A percentile compares a stretch with the other conserved stretches of the same genome.
Evolutionary conservation across 2,888 invertebrate species (phyloP).

Genomic region (Papilio gigon): DNA sequence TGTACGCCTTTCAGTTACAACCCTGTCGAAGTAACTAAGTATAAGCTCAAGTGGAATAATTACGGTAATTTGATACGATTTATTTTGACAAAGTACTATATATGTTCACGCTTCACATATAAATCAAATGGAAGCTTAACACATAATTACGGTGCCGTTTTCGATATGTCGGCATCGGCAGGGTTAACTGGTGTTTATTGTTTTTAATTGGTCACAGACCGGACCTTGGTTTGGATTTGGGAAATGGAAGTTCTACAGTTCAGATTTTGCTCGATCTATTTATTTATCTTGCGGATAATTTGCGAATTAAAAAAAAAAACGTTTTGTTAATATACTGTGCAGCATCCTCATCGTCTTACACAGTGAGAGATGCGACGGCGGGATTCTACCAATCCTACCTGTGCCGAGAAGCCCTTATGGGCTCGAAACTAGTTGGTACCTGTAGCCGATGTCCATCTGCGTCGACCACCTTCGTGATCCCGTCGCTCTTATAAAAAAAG

Average conservation of each 20-base stretch:
- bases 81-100: constrained; percentile 46
- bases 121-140: constrained; percentile 47
- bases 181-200: constrained; percentile 51
- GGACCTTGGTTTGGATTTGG: constrained; percentile 35
- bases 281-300: constrained; percentile 10
- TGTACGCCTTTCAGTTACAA: constrained; percentile 44
- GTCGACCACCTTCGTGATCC: too few species aligned
- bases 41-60: constrained; percentile 29
- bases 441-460: too few species aligned
- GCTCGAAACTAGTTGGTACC: too few species aligned
- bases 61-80: constrained; percentile 28
- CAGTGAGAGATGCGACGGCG: too few species aligned
- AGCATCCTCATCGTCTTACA: too few species aligned
- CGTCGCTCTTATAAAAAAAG: too few species aligned
- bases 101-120: constrained; percentile 45
- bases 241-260: constrained; percentile 43
- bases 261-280: constrained; percentile 24
- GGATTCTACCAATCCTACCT: too few species aligned
- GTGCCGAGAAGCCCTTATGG: too few species aligned
- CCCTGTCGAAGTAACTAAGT: constrained; percentile 45
- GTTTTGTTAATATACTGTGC: too few species aligned
- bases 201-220: constrained; percentile 46
- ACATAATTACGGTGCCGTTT: constrained; percentile 48
- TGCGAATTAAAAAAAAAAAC: neutral
- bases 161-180: constrained; percentile 46